phyloP scores from a whole-genome alignment of 2,888 invertebrate genomes.

The Colletes collaris region DNA sequence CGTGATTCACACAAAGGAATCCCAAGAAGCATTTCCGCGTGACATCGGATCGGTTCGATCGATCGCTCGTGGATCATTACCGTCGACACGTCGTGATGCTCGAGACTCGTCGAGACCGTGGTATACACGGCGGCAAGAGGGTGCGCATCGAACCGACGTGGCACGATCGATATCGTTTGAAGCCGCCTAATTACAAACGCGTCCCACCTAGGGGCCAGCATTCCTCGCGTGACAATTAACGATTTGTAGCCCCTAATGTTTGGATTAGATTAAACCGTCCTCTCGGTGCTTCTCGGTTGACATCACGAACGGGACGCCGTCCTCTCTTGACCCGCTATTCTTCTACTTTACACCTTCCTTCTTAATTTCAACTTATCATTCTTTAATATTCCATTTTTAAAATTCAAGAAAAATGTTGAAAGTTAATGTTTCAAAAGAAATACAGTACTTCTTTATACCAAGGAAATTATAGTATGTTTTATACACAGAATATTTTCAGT shows the following conservation, averaged over 20 bases:
- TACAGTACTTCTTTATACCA: too few species aligned
- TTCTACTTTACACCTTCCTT: slow-evolving; percentile 2
- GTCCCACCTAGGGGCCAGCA: slow-evolving; percentile 62
- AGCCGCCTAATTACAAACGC: slow-evolving; percentile 73
- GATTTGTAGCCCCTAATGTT: slow-evolving; percentile 78
- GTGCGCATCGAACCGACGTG: slow-evolving; percentile 60
- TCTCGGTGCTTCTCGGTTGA: slow-evolving; percentile 35
- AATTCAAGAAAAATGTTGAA: too few species aligned
- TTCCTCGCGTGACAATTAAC: slow-evolving; percentile 80
- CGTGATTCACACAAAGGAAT: slow-evolving; percentile 61
- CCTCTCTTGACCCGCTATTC: slow-evolving; percentile 14
- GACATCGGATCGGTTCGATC: slow-evolving; percentile 62
- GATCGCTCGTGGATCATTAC: slow-evolving; percentile 68
- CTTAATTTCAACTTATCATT: slow-evolving; percentile 8
- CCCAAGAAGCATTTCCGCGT: slow-evolving; percentile 60
- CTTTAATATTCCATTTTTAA: neutral
- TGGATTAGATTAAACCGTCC: slow-evolving; percentile 71
- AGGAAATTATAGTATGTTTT: too few species aligned
- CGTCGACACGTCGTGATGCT: slow-evolving; percentile 65
- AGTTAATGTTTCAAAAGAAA: too few species aligned
- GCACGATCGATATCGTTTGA: slow-evolving; percentile 68
- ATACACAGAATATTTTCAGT: too few species aligned
- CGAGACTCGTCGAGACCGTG: slow-evolving; percentile 48
- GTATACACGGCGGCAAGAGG: slow-evolving; percentile 42
- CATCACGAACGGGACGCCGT: slow-evolving; percentile 24